These are phyloP conservation scores for Drosophila siamana DNA, from an alignment of 2,888 invertebrate genomes.

Conservation along the genomic window DNA sequence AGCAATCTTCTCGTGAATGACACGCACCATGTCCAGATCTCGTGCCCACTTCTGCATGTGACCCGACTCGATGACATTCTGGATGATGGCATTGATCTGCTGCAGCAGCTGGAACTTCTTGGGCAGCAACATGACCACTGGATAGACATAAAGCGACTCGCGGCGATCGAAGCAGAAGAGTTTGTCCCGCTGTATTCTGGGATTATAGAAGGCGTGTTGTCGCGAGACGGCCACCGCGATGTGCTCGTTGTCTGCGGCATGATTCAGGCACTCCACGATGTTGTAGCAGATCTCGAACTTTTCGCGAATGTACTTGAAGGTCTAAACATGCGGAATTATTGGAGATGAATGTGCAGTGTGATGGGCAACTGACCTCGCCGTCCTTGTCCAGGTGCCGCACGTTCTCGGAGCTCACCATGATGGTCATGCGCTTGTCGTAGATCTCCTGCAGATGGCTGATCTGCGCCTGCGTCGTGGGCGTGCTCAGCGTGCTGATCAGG, in stretches of 20 bases:
- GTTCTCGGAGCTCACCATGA: conserved; percentile 82
- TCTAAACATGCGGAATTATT: conserved; percentile 53
- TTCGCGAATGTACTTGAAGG: conserved; percentile 81
- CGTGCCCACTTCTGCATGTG: conserved; percentile 84
- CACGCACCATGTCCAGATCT: conserved; percentile 79
- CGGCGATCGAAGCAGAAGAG: conserved; percentile 83
- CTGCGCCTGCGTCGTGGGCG: conserved; percentile 82
- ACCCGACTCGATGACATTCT: conserved; percentile 83
- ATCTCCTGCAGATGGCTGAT: conserved; percentile 77
- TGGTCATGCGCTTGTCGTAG: conserved; percentile 72
- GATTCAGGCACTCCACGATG: conserved; percentile 81
- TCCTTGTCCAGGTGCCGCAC: conserved; percentile 81
- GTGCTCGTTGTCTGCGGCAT: conserved; percentile 66
- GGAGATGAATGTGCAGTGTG: not conserved
- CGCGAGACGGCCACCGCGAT: conserved; percentile 83
- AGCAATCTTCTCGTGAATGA: conserved; percentile 71
- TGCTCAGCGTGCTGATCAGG: conserved; percentile 83
- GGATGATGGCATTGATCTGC: conserved; percentile 83
- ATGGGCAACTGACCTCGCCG: conserved; percentile 76
- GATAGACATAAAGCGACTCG: conserved; percentile 83
- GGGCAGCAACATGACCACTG: conserved; percentile 82
- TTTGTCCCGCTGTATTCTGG: conserved; percentile 76
- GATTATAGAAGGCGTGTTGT: conserved; percentile 83
- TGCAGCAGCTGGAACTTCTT: conserved; percentile 83
- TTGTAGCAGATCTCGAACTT: conserved; percentile 82